Conservation (phyloP, 1,140 invertebrate species). For the Drosophila prosaltans region DNA sequence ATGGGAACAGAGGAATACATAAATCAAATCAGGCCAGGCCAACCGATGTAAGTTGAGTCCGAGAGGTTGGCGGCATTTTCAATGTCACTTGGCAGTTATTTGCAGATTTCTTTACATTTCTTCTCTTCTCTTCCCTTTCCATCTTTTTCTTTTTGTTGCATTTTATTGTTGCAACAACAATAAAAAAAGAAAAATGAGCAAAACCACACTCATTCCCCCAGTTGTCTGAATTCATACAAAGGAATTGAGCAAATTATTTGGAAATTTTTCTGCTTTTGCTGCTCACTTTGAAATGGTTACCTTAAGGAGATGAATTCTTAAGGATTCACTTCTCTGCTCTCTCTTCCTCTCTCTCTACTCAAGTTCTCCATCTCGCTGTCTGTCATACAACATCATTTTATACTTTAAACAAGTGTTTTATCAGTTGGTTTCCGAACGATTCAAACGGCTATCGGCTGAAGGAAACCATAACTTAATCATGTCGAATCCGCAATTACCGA, state of each 20-base stretch:
- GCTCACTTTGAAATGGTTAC: no score
- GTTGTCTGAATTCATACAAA: neutral
- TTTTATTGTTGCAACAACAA: slow-evolving; percentile 9
- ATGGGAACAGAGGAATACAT: slow-evolving; percentile 20
- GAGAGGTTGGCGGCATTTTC: slow-evolving; percentile 17
- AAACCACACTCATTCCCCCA: neutral
- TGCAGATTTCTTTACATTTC: slow-evolving; percentile 3
- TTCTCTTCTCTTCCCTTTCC: neutral
- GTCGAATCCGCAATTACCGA: no score
- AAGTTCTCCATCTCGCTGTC: no score
- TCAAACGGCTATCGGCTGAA: no score
- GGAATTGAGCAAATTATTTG: neutral
- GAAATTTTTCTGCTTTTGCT: neutral
- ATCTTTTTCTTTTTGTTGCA: neutral
- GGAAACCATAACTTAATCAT: no score
- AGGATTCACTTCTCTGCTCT: no score
- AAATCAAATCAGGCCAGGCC: slow-evolving; percentile 12
- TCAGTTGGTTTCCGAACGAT: no score
- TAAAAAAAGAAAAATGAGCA: neutral
- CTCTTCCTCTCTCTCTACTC: no score
- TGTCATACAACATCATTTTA: no score
- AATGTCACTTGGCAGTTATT: slow-evolving; percentile 16
- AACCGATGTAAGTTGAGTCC: neutral
- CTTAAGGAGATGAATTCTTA: no score
- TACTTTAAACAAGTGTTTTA: no score